Base-by-base conservation (phyloP, 2,797 vertebrate genomes). In the Crotalus adamanteus region DNA sequence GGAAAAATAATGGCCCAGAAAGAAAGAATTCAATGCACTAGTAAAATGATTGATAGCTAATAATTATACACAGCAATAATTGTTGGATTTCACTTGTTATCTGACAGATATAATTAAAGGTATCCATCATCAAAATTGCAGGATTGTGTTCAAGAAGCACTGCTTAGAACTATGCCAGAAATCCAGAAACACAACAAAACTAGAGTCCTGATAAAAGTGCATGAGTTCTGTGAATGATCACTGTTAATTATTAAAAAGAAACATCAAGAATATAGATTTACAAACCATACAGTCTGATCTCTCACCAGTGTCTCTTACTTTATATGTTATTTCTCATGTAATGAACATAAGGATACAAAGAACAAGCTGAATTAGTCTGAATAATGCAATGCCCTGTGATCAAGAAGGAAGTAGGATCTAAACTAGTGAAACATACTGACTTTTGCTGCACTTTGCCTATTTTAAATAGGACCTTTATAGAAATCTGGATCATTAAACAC, bases 301-400 rank as follows among this genome's bases (percentile, higher is more conserved):
- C 0, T 1, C 55, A 1, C 73, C 53, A 92, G 57, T 88, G 31
- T 86, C 18, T 8, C 1, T 78, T 86, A 42, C 4, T 69, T 11
- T 2, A 73, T 51, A 73, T 20, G 28, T 12, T 28, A 3, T 26
- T 55, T 2, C 65, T 95, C 69, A 5, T 51, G 86, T 86, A 92
- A 57, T 88, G 57, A 83, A 25, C 61, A 65, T 6, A 55, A 59
- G 28, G 51, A 88, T 91, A 91, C 0, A 86, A 7, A 11, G 37
- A 95, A 86, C 83, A 91, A 93, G 92, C 3, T 0, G 37, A 78
- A 92, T 93, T 93, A 87, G 2, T n/a, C 16, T 85, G 47, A 94
- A 78, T 89, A 91, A 57, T 90, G 69, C 88, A 60, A 93, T 53
- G 2, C 1, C 55, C 9, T 87, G 7, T 90, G 86, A 3, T 13